phyloP scores from a whole-genome alignment of 2,797 vertebrate genomes.

The Antrozous pallidus region DNA sequence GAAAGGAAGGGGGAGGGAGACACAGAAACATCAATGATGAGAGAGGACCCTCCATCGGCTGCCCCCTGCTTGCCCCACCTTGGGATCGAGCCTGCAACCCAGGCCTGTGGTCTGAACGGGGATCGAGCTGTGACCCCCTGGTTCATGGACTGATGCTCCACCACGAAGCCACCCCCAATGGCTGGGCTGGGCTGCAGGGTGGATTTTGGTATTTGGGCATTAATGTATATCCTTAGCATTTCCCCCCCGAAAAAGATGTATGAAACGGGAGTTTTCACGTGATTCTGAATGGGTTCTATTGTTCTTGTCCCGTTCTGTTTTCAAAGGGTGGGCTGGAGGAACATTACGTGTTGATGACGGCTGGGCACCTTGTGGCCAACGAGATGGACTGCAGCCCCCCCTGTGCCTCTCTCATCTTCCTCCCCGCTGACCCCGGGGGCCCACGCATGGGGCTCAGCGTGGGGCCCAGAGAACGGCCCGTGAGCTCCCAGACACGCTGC shows the following conservation, averaged over 20 bases:
- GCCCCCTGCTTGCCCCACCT: too few relatives aligned
- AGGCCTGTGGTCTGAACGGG: too few relatives aligned
- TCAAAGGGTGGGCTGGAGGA: neutral
- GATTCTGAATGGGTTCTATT: neutral
- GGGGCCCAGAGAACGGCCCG: neutral
- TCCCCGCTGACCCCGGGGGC: too few relatives aligned
- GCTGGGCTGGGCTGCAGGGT: neutral
- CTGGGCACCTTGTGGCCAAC: neutral
- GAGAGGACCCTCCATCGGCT: too few relatives aligned
- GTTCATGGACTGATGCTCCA: too few relatives aligned
- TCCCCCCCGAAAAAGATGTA: neutral
- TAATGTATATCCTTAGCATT: constrained; percentile 17
- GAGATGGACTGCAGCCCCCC: neutral
- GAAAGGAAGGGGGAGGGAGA: too few relatives aligned
- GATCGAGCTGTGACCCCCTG: too few relatives aligned
- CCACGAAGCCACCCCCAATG: too few relatives aligned
- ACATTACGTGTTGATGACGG: neutral
- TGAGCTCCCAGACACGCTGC: neutral
- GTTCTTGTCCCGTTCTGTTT: neutral
- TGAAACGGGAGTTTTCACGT: constrained; percentile 44
- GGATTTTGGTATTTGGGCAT: neutral
- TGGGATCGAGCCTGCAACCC: too few relatives aligned
- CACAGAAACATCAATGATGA: too few relatives aligned
- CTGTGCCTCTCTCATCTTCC: neutral
- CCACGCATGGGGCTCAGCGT: too few relatives aligned